A percentile compares a stretch with the other conserved stretches of the same genome.
Conservation (phyloP, 2,888 invertebrate species). For the Leptopterna dolabrata region DNA sequence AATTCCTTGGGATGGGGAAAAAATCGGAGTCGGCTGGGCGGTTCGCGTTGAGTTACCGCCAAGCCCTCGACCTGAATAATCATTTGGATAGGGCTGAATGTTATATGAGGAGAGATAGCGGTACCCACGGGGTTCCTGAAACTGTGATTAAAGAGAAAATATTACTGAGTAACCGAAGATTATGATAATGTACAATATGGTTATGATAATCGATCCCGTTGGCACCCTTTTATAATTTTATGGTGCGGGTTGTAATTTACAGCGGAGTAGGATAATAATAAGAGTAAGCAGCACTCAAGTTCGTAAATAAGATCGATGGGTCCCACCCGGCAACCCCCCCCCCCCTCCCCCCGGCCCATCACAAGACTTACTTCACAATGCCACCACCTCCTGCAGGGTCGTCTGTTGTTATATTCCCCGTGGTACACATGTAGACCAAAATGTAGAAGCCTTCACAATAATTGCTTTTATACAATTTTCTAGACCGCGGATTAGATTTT, state of each 20-base stretch:
- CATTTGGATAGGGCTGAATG: conserved; percentile 31
- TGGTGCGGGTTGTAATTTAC: neutral
- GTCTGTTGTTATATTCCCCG: neutral
- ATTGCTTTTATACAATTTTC: no score
- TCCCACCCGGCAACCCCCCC: neutral
- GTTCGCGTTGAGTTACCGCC: neutral
- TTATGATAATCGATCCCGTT: conserved; percentile 29
- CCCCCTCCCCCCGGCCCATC: no score
- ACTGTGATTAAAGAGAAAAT: conserved; percentile 27
- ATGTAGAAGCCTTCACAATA: neutral
- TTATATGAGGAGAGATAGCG: conserved; percentile 18
- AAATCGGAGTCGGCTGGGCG: neutral
- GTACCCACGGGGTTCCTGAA: neutral
- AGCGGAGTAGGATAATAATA: neutral
- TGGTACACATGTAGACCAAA: neutral
- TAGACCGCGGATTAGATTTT: no score
- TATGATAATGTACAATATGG: conserved; percentile 14
- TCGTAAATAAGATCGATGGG: conserved; percentile 2
- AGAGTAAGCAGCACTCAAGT: neutral
- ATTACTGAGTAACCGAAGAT: conserved; percentile 28
- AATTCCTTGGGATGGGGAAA: neutral
- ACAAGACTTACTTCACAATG: neutral
- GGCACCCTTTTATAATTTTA: conserved; percentile 33
- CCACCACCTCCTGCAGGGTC: neutral
- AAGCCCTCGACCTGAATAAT: conserved; percentile 23